Base-by-base conservation (phyloP, 2,797 vertebrate genomes). In the Hyperoplus immaculatus region DNA sequence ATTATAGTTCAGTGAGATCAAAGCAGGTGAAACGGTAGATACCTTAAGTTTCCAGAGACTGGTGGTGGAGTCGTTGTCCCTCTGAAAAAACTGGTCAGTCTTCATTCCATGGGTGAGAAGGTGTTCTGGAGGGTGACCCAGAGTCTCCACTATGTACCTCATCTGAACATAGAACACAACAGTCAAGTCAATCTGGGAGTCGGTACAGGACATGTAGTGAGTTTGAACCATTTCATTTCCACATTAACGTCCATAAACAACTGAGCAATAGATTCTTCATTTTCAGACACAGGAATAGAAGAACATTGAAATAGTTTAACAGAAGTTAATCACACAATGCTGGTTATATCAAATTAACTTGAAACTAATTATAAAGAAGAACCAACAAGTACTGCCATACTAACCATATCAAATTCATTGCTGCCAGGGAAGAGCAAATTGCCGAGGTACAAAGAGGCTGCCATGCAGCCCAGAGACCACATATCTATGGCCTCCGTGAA, bases 101-200 rank as follows among this genome's bases (percentile, higher is more conserved):
- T 67, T 66, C 0, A 1, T 1, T n/a, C 77, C 77, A 2, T 1
- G 4, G 6, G 0, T 16, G 9, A 87, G 77, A 10, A 83, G 5
- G 0, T 43, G 4, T 8, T 81, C 57, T 6, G 75, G 61, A 8
- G 62, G 69, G 15, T 76, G 57, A 64, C 82, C 82, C 53, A 51
- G 74, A 53, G 61, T 82, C 11, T 78, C 63, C 1, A 65, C 49
- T 0, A 75, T 83, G 45, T 13, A 61, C 49, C 49, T 64, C 49
- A 83, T 77, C 79, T 85, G 60, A 21, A 80, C 29, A 65, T 12
- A 36, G 16, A 80, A 49, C 29, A 78, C 53, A 81, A 42, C 29
- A 11, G 13, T 50, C 13, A 39, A 58, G 47, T 68, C 4, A 43
- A 4, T 51, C 1, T 38, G 53, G 36, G n/a, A 54, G 47, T 56